Percentiles rank a stretch among this genome's conserved stretches.
These are phyloP conservation scores for Calameuta pallipes DNA, from an alignment of 2,888 invertebrate genomes.

Conservation along the genomic window DNA sequence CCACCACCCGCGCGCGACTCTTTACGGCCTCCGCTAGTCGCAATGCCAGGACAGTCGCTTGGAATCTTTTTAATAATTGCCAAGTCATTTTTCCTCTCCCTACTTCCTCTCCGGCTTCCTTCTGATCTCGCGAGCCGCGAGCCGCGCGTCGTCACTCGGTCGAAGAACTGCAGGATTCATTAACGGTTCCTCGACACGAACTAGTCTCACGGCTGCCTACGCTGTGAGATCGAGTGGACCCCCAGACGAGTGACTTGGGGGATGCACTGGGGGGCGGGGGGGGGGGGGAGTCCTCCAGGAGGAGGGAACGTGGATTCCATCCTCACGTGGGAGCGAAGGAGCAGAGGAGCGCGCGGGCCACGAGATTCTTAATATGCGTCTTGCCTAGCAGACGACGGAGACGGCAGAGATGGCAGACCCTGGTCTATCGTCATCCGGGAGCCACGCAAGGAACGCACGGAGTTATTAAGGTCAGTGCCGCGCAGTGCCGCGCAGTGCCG, in stretches of 20 bases:
- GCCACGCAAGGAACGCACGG: constrained; percentile 50
- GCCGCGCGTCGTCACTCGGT: constrained; percentile 28
- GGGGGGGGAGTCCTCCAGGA: no score
- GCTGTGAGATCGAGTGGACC: no score
- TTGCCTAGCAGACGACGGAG: constrained; percentile 44
- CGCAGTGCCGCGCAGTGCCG: constrained; percentile 14
- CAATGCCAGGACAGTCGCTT: no score
- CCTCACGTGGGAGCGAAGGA: constrained; percentile 8
- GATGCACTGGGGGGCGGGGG: no score
- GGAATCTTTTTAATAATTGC: no score
- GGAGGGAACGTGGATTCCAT: constrained; percentile 41
- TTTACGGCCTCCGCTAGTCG: neutral
- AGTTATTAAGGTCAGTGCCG: constrained; percentile 57
- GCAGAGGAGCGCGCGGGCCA: constrained; percentile 6
- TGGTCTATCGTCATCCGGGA: constrained; percentile 56
- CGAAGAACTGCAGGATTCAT: constrained; percentile 56
- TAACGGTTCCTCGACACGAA: constrained; percentile 56
- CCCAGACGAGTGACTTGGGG: no score
- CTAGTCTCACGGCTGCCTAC: constrained; percentile 18
- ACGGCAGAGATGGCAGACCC: constrained; percentile 44
- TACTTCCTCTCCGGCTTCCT: constrained; percentile 11
- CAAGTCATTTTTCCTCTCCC: constrained; percentile 12
- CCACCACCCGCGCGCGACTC: neutral
- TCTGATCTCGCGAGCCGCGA: neutral
- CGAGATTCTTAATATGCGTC: constrained; percentile 50